These are phyloP conservation scores for Sebastes kiyomatsui DNA, from an alignment of 2,797 vertebrate species.

Conservation along the genomic window DNA sequence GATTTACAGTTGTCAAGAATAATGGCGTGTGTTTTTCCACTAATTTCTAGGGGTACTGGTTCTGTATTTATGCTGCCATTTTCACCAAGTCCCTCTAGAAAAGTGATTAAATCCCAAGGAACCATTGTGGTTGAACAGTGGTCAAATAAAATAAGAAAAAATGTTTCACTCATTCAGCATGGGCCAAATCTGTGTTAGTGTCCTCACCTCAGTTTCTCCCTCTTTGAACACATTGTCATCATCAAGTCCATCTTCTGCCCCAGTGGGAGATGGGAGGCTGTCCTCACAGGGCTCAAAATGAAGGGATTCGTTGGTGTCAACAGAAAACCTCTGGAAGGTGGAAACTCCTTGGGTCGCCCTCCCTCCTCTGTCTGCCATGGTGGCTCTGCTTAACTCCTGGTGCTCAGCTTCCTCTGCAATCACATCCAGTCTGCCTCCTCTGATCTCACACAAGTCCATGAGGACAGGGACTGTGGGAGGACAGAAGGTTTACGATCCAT, in stretches of 20 bases:
- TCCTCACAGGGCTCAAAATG: constrained; percentile 69
- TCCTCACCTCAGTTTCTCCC: constrained; percentile 52
- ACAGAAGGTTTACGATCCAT: neutral
- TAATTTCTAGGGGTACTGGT: neutral
- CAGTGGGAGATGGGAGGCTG: constrained; percentile 53
- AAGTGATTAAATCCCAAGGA: neutral
- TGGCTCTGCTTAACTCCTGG: constrained; percentile 49
- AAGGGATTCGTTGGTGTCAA: constrained; percentile 73
- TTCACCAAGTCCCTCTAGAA: neutral
- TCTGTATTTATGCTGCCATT: neutral
- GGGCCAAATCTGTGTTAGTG: neutral
- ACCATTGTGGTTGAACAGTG: neutral
- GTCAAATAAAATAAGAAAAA: neutral
- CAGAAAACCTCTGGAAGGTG: constrained; percentile 71
- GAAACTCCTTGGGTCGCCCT: constrained; percentile 9
- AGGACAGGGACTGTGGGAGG: constrained; percentile 21
- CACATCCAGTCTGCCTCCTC: constrained; percentile 78
- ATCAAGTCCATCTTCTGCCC: constrained; percentile 53
- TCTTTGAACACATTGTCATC: constrained; percentile 67
- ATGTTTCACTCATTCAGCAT: neutral
- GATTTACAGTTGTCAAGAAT: neutral
- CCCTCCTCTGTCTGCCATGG: constrained; percentile 45
- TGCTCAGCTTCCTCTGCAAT: constrained; percentile 81
- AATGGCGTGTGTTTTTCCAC: neutral
- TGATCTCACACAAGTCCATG: constrained; percentile 86